phyloP scores from a whole-genome alignment of 2,797 vertebrate species.

The Rhadinocentrus ornatus region DNA sequence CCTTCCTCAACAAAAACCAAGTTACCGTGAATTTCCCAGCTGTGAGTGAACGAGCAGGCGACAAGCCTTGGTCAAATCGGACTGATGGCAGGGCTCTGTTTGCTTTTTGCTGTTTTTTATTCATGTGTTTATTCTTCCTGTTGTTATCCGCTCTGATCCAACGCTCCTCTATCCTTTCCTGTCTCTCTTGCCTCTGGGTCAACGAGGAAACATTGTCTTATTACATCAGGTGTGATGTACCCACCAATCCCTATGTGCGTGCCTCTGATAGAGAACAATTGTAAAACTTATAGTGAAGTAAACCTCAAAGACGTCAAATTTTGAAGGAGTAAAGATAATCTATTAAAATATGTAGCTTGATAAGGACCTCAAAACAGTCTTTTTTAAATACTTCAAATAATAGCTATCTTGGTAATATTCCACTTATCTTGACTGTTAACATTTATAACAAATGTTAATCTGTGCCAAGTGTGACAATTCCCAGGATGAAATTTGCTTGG shows the following conservation, averaged over 20 bases:
- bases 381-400: background rate
- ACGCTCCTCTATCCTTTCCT: conserved; percentile 47
- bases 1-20: conserved; percentile 50
- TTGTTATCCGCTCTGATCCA: conserved; percentile 61
- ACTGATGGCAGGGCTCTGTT: conserved; percentile 81
- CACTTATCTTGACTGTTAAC: background rate
- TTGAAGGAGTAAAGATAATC: background rate
- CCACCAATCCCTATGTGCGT: conserved; percentile 19
- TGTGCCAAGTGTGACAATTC: conserved; percentile 70
- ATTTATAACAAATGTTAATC: conserved; percentile 4
- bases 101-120: conserved; percentile 86
- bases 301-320: background rate
- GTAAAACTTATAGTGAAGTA: background rate
- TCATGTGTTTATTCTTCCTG: conserved; percentile 82
- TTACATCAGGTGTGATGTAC: conserved; percentile 74
- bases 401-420: background rate
- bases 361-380: background rate
- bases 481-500: conserved; percentile 85
- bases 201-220: conserved; percentile 63
- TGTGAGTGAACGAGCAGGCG: conserved; percentile 69
- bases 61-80: conserved; percentile 74
- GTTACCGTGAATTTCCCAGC: conserved; percentile 79
- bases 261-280: background rate
- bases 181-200: conserved; percentile 52
- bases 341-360: background rate